These are phyloP conservation scores for Carpatolechia fugitivella DNA, from an alignment of 2,888 invertebrate species.

Conservation along the genomic window DNA sequence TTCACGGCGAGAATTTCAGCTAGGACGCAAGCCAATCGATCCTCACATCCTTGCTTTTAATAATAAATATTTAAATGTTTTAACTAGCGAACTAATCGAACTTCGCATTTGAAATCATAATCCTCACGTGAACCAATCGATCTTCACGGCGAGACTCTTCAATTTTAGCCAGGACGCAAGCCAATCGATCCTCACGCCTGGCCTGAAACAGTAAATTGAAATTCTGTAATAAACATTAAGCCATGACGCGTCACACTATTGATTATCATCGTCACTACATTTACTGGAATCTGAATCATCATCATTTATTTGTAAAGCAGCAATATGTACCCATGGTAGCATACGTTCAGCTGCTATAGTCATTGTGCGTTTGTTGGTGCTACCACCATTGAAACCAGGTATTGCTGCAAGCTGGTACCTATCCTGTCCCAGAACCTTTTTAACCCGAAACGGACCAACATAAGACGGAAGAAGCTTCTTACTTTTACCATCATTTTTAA, in stretches of 20 bases:
- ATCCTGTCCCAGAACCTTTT: slow-evolving; percentile 16
- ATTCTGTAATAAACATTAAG: not conserved
- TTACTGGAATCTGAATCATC: not conserved
- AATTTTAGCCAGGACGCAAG: not conserved
- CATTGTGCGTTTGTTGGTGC: not conserved
- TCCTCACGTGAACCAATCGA: slow-evolving; percentile 6
- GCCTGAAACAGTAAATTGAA: not conserved
- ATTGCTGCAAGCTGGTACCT: slow-evolving; percentile 15
- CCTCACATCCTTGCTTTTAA: too few species aligned
- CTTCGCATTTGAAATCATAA: not conserved
- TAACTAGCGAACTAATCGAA: not conserved
- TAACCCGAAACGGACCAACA: slow-evolving; percentile 16
- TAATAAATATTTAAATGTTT: too few species aligned
- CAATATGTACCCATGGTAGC: slow-evolving; percentile 8
- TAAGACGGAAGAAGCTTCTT: slow-evolving; percentile 23
- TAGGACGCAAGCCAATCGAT: not conserved
- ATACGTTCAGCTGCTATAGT: slow-evolving; percentile 9
- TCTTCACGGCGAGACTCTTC: not conserved
- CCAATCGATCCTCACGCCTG: not conserved
- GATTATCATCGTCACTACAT: not conserved
- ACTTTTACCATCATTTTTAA: slow-evolving; percentile 28
- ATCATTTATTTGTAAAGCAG: slow-evolving; percentile 12
- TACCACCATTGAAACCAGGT: slow-evolving; percentile 16
- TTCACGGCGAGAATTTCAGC: not conserved
- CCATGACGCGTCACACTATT: not conserved